Evolutionary conservation across 2,113 vertebrate genomes (phyloP).

Genomic region (Oxygymnocypris stewartii): DNA sequence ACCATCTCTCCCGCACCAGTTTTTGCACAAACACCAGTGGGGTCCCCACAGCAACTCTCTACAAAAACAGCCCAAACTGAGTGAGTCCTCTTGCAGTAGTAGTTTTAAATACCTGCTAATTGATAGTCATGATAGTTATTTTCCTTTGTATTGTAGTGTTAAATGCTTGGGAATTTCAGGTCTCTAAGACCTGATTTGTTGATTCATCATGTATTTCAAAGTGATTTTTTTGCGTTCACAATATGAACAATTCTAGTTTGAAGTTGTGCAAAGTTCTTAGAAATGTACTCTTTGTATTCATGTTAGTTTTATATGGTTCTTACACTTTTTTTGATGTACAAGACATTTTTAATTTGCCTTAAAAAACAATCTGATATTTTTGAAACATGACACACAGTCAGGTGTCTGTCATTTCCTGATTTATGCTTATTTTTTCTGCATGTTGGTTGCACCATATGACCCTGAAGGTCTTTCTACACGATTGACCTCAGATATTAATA

Average conservation of each 20-base stretch:
- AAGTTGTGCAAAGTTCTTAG: neutral
- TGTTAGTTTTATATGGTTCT: neutral
- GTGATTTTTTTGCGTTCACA: too few relatives aligned
- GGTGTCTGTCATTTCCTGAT: neutral
- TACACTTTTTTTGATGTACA: neutral
- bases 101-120: neutral
- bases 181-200: neutral
- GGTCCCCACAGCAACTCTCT: conserved; percentile 57
- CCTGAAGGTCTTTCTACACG: too few relatives aligned
- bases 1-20: conserved; percentile 19
- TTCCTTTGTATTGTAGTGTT: neutral
- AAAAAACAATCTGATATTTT: neutral
- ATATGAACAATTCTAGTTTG: neutral
- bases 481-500: neutral
- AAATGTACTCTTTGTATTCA: neutral
- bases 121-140: neutral
- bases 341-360: neutral
- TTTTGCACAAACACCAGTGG: conserved; percentile 54
- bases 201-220: neutral
- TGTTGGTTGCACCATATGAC: neutral
- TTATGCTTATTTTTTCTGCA: neutral
- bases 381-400: neutral
- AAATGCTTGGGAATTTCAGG: neutral
- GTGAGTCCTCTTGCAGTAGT: conserved; percentile 59
- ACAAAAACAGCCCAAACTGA: conserved; percentile 61